Evolutionary conservation across 1,140 invertebrate genomes (phyloP).

Genomic region (Carposina sasakii): DNA sequence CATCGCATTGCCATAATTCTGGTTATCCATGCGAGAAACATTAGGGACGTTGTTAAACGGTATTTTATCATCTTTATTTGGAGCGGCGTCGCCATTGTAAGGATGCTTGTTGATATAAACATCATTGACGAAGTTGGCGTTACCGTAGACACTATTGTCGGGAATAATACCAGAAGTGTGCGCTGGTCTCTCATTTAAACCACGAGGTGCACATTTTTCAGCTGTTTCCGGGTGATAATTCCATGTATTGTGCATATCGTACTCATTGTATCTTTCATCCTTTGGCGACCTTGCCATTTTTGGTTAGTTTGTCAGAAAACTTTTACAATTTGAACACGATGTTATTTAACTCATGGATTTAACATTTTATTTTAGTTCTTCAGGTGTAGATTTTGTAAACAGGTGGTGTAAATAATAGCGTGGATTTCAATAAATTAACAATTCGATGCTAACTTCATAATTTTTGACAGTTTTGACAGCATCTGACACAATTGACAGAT

Average conservation of each 20-base stretch:
- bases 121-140: slow-evolving; percentile 46
- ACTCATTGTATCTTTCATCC: slow-evolving; percentile 61
- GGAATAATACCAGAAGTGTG: slow-evolving; percentile 32
- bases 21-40: slow-evolving; percentile 35
- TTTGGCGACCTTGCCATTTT: slow-evolving; percentile 67
- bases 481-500: too few species aligned
- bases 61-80: slow-evolving; percentile 46
- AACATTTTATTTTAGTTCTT: slow-evolving; percentile 42
- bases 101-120: slow-evolving; percentile 53
- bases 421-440: slow-evolving; percentile 45
- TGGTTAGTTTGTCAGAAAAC: slow-evolving; percentile 36
- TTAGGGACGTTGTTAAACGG: slow-evolving; percentile 42
- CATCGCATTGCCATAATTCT: slow-evolving; percentile 60
- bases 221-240: slow-evolving; percentile 52
- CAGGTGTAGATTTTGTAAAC: slow-evolving; percentile 22
- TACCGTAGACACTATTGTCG: slow-evolving; percentile 52
- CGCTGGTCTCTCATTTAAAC: slow-evolving; percentile 42
- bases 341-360: slow-evolving; percentile 40
- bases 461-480: too few species aligned
- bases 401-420: slow-evolving; percentile 33
- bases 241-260: slow-evolving; percentile 59
- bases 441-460: too few species aligned
- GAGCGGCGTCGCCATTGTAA: slow-evolving; percentile 39
- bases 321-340: slow-evolving; percentile 16
- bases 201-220: slow-evolving; percentile 48